Evolutionary conservation across 2,797 vertebrate genomes (phyloP).

Genomic region (Myiotriccus ornatus): DNA sequence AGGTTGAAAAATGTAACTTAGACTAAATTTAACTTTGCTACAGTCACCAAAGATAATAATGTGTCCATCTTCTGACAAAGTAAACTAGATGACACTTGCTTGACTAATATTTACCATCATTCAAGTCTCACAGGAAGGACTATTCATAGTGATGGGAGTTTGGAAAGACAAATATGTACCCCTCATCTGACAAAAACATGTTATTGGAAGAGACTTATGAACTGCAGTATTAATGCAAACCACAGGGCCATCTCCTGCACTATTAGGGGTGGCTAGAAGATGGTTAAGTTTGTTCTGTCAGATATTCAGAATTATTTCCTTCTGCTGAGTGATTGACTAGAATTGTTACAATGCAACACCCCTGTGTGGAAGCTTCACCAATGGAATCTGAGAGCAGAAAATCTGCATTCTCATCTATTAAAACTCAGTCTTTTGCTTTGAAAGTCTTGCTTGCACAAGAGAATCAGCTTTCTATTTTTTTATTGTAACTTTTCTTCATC

Average conservation of each 20-base stretch:
- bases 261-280: background rate
- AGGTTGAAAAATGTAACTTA: background rate
- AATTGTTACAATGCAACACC: background rate
- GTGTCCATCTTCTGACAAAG: background rate
- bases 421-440: background rate
- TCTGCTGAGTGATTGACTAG: background rate
- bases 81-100: background rate
- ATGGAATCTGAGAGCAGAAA: background rate
- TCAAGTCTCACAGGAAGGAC: background rate
- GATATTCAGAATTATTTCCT: background rate
- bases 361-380: background rate
- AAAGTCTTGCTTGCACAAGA: background rate
- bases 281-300: background rate
- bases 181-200: background rate
- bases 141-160: background rate
- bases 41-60: background rate
- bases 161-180: background rate
- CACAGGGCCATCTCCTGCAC: background rate
- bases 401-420: background rate
- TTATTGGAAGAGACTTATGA: background rate
- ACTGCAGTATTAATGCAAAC: background rate
- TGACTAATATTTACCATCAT: background rate
- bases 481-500: background rate
- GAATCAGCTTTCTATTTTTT: background rate
- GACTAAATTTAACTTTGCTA: background rate